Evolutionary conservation across 2,113 vertebrate species (phyloP).

Genomic region (Rhea americana): DNA sequence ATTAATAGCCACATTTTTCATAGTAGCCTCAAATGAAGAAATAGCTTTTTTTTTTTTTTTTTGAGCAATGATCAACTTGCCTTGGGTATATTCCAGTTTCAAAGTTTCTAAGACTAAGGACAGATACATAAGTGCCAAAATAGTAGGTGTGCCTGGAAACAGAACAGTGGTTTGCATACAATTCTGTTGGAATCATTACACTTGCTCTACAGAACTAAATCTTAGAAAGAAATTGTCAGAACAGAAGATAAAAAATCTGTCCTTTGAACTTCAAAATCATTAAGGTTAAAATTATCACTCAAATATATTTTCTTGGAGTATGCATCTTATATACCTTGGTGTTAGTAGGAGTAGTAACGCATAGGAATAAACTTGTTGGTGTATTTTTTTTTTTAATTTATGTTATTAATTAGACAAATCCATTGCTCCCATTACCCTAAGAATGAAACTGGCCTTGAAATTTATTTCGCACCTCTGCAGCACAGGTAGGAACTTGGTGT

Average conservation of each 20-base stretch:
- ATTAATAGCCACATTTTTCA: not conserved
- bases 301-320: not conserved
- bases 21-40: not conserved
- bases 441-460: not conserved
- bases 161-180: not conserved
- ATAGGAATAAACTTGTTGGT: not conserved
- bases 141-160: not conserved
- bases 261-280: not conserved
- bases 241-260: not conserved
- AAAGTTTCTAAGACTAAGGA: not conserved
- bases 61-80: not conserved
- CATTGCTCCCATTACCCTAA: not conserved
- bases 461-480: not conserved
- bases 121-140: not conserved
- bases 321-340: too few species aligned
- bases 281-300: not conserved
- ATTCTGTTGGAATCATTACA: not conserved
- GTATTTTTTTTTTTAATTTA: not conserved
- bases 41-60: not conserved
- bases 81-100: not conserved
- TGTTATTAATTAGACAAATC: not conserved
- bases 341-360: not conserved
- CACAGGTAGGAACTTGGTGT: not conserved
- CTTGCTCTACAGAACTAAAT: not conserved
- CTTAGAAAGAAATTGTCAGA: not conserved